Evolutionary conservation across 2,888 invertebrate genomes (phyloP), one percentile per base, ranked within the genome.

Genomic region (Drosophila tanythrix): DNA sequence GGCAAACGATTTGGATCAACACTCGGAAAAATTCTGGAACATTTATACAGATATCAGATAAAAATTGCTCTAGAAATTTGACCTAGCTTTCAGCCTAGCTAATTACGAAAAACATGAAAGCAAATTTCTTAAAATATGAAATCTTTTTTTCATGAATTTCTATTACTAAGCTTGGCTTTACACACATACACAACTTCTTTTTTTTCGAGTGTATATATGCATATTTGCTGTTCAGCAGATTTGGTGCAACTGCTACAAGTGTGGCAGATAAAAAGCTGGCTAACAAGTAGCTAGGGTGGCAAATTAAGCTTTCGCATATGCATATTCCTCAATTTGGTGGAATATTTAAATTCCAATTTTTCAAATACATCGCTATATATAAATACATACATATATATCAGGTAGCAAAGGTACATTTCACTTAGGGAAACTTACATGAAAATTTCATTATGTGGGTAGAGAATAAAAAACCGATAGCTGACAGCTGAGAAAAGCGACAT

Each of bases 171-270:
- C 8, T 40, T n/a, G 3, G n/a, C n/a, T n/a, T 40, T 1, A 3
- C n/a, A 38, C n/a, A 38, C 8, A 6, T 36, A 31, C 31, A 31
- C 31, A 27, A 27, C 27, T 5, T n/a, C n/a, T 4, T 38, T 8
- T 36, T 38, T 18, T 18, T 3, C 6, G 38, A 18, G 18, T 36
- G 36, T 36, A 18, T 15, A 15, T 36, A 36, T 15, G 8, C 18
- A 18, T 38, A 38, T 38, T 18, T 38, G 38, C 38, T n/a, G n/a
- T 2, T 21, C 40, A 40, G n/a, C n/a, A 40, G 40, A 40, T 43
- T 43, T 43, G 21, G 11, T 21, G 11, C 43, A 70, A 53, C 50
- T 36, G 48, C 79, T 40, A 56, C 75, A 85, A 80, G 64, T 68
- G 67, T 56, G 60, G 48, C 58, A 59, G 38, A 21, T 21, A 33